phyloP scores from a whole-genome alignment of 2,888 invertebrate species.

The Drosophila nigricruria region DNA sequence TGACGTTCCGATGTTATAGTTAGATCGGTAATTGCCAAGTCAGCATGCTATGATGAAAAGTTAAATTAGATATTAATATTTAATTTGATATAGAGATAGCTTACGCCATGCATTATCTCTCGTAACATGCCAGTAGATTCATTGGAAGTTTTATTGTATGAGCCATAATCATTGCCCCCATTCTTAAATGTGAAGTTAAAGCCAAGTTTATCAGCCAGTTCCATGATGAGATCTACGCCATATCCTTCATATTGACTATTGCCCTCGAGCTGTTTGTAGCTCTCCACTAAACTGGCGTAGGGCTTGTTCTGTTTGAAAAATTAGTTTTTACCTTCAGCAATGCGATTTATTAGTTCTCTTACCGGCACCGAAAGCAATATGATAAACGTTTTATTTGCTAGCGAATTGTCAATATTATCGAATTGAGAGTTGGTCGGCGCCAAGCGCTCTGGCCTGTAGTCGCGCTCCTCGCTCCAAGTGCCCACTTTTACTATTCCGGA shows the following conservation, averaged over 20 bases:
- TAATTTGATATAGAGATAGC: constrained; percentile 11
- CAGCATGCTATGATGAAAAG: constrained; percentile 88
- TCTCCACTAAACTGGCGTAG: constrained; percentile 93
- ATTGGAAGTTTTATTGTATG: constrained; percentile 87
- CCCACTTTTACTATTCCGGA: constrained; percentile 90
- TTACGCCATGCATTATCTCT: constrained; percentile 89
- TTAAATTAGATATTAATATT: background rate
- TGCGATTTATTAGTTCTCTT: constrained; percentile 20
- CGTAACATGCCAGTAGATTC: constrained; percentile 95
- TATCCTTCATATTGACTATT: constrained; percentile 95
- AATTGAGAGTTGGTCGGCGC: constrained; percentile 85
- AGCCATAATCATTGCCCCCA: constrained; percentile 92
- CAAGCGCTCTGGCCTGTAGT: constrained; percentile 86
- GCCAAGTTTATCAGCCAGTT: constrained; percentile 90
- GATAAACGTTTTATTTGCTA: constrained; percentile 90
- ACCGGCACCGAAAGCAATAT: constrained; percentile 90
- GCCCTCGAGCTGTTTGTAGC: constrained; percentile 88
- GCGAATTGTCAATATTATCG: constrained; percentile 87
- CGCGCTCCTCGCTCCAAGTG: constrained; percentile 89
- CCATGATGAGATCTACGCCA: constrained; percentile 93
- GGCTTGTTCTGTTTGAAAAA: constrained; percentile 87
- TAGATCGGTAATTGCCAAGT: constrained; percentile 96
- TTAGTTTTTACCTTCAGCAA: background rate
- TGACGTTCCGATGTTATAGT: constrained; percentile 95
- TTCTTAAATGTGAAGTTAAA: constrained; percentile 93